Conservation (phyloP, 30 jellyfish, hydroid and myxozoan species). For the Aurelia coerulea region DNA sequence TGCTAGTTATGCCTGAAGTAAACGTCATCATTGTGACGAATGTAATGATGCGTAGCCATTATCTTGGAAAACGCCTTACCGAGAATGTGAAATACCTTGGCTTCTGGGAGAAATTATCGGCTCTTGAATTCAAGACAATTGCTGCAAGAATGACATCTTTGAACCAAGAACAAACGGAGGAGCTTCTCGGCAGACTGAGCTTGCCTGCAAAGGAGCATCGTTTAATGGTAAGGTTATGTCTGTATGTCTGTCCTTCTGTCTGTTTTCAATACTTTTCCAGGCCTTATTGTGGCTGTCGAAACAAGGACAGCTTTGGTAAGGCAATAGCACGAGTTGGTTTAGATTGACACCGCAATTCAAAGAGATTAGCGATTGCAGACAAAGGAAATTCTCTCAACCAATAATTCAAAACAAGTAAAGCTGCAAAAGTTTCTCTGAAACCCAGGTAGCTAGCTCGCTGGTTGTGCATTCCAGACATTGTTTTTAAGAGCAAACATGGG, state of each 20-base stretch:
- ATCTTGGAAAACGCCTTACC: constrained; percentile 42
- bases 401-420: too few species aligned
- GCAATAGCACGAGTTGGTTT: too few species aligned
- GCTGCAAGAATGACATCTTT: constrained; percentile 80
- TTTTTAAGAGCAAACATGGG: too few species aligned
- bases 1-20: constrained; percentile 54
- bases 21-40: constrained; percentile 52
- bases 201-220: constrained; percentile 35
- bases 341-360: too few species aligned
- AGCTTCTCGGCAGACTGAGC: constrained; percentile 34
- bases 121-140: constrained; percentile 62
- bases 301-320: too few species aligned
- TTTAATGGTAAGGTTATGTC: constrained; percentile 17
- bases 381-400: too few species aligned
- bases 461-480: too few species aligned
- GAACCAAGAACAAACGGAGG: constrained; percentile 46
- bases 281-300: not conserved
- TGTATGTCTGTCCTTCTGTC: too few species aligned
- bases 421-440: too few species aligned
- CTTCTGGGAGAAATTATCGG: constrained; percentile 57
- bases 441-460: too few species aligned
- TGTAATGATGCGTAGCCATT: constrained; percentile 64
- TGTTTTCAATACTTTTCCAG: not conserved
- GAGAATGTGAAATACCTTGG: constrained; percentile 64
- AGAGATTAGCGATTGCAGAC: too few species aligned